Percentiles rank a stretch among this genome's conserved stretches.
phyloP scores from a whole-genome alignment of 2,113 vertebrate genomes.

The Cyanoliseus patagonus region DNA sequence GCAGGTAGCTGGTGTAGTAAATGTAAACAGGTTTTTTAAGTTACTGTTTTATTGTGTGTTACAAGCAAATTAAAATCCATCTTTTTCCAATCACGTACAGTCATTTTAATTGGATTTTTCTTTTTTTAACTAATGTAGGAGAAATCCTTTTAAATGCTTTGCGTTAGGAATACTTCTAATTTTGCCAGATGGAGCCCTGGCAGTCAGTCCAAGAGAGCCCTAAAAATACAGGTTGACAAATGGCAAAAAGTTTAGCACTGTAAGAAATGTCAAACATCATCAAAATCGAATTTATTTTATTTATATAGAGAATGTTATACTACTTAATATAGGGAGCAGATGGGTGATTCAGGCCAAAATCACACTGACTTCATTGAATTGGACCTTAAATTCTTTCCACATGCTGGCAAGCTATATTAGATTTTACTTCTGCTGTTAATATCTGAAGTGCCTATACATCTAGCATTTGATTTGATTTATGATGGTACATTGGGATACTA shows the following conservation, averaged over 20 bases:
- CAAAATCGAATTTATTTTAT: conserved; percentile 1
- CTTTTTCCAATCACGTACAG: not conserved
- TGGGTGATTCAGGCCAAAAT: conserved; percentile 1
- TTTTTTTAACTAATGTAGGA: not conserved
- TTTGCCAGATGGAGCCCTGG: conserved; percentile 48
- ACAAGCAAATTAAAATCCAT: not conserved
- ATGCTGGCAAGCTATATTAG: conserved; percentile 25
- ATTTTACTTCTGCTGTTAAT: conserved; percentile 34
- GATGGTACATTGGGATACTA: not conserved
- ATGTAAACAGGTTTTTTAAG: not conserved
- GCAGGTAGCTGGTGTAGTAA: not conserved
- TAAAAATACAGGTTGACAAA: conserved; percentile 29
- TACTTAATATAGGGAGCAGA: conserved; percentile 35
- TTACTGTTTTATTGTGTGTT: not conserved
- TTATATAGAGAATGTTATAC: not conserved
- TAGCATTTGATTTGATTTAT: conserved; percentile 16
- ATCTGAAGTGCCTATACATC: not conserved
- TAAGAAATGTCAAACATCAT: not conserved
- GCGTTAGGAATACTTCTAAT: conserved; percentile 7
- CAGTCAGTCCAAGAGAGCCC: conserved; percentile 14
- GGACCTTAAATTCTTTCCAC: conserved; percentile 45
- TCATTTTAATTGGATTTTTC: not conserved
- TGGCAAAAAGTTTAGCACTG: not conserved
- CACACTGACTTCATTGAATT: conserved; percentile 22
- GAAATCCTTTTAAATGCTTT: conserved; percentile 2